Evolutionary conservation across 2,888 invertebrate genomes (phyloP).

Genomic region (Drosophila ustulata): DNA sequence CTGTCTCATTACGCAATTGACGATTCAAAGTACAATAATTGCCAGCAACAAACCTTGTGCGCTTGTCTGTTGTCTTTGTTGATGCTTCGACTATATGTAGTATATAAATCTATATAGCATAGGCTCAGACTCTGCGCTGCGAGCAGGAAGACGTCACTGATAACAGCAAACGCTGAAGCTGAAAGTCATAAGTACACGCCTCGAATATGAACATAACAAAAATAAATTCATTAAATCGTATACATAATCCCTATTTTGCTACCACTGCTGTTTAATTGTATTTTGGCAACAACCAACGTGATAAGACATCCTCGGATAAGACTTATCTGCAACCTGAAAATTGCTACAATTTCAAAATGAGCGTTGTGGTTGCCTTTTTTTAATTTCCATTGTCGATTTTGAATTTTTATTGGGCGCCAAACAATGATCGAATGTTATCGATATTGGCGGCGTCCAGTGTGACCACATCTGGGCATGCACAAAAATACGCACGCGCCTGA

Average conservation of each 20-base stretch:
- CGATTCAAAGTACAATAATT: slow-evolving; percentile 50
- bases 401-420: background rate
- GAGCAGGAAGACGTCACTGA: slow-evolving; percentile 46
- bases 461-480: slow-evolving; percentile 6
- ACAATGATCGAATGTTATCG: slow-evolving; percentile 46
- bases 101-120: slow-evolving; percentile 24
- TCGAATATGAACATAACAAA: background rate
- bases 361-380: no score
- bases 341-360: background rate
- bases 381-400: background rate
- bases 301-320: slow-evolving; percentile 19
- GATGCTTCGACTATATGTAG: slow-evolving; percentile 3
- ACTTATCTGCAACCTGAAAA: slow-evolving; percentile 9
- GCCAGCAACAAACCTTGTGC: slow-evolving; percentile 29
- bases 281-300: background rate
- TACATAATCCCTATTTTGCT: slow-evolving; percentile 25
- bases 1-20: slow-evolving; percentile 40
- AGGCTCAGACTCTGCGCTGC: slow-evolving; percentile 17
- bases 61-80: slow-evolving; percentile 17
- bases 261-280: background rate
- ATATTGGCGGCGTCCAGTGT: slow-evolving; percentile 19
- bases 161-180: slow-evolving; percentile 19
- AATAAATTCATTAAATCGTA: slow-evolving; percentile 20
- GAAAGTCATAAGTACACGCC: slow-evolving; percentile 49
- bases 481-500: background rate